These are phyloP conservation scores for Emys orbicularis DNA, from an alignment of 2,797 vertebrate genomes.

Conservation along the genomic window DNA sequence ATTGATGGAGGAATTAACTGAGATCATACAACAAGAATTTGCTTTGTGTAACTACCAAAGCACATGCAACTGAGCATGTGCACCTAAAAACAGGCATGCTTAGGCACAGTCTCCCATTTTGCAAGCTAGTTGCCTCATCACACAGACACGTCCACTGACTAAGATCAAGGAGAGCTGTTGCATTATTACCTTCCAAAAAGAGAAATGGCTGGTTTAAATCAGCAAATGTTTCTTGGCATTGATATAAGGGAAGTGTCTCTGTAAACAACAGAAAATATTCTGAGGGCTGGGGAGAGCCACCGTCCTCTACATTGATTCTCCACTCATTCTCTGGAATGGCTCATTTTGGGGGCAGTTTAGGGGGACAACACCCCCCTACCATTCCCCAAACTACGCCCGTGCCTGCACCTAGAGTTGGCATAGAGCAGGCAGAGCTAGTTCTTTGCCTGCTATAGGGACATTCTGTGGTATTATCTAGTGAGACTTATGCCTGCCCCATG, in stretches of 20 bases:
- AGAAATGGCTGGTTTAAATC: conserved; percentile 35
- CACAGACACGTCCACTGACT: too few relatives aligned
- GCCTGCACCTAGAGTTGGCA: conserved; percentile 17
- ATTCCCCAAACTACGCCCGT: neutral
- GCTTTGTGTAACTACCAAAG: too few relatives aligned
- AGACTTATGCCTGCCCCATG: conserved; percentile 2
- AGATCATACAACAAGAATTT: too few relatives aligned
- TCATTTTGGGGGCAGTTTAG: neutral
- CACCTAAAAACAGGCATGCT: too few relatives aligned
- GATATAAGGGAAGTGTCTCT: neutral
- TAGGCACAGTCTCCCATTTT: too few relatives aligned
- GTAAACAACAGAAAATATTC: neutral
- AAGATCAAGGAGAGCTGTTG: neutral
- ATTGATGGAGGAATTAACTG: too few relatives aligned
- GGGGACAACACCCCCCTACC: neutral
- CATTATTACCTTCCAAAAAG: neutral
- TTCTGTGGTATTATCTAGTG: conserved; percentile 52
- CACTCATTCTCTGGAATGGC: neutral
- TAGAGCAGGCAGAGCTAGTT: conserved; percentile 16
- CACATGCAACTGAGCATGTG: too few relatives aligned
- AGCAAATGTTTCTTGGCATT: neutral
- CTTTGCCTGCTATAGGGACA: conserved; percentile 44
- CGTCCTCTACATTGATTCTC: neutral
- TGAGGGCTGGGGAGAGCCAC: neutral
- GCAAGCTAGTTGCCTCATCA: too few relatives aligned